A percentile compares a stretch with the other conserved stretches of the same genome.
Evolutionary conservation across 2,113 vertebrate species (phyloP).

Genomic region (Bos taurus): ARS-UCD2.0 NC_037332.1:34298001-34298500

Average conservation of each 20-base stretch:
- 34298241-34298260: conserved; percentile 86
- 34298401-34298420: conserved; percentile 82
- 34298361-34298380: conserved; percentile 85
- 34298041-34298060: conserved; percentile 76
- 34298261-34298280: conserved; percentile 86
- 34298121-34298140: conserved; percentile 74
- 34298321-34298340: conserved; percentile 82
- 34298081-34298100: conserved; percentile 78
- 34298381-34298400: conserved; percentile 83
- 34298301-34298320: conserved; percentile 83
- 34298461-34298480: conserved; percentile 73
- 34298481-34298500: conserved; percentile 83
- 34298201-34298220: conserved; percentile 84
- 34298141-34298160: conserved; percentile 77
- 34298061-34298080: conserved; percentile 69
- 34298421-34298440: conserved; percentile 82
- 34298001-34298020: conserved; percentile 80
- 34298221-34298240: conserved; percentile 86
- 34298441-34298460: conserved; percentile 81
- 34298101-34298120: conserved; percentile 89
- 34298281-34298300: conserved; percentile 84
- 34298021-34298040: conserved; percentile 66
- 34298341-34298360: conserved; percentile 90
- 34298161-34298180: conserved; percentile 84
- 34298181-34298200: conserved; percentile 85